Base-by-base conservation (phyloP, 2,888 invertebrate genomes). In the Apamea anceps region DNA sequence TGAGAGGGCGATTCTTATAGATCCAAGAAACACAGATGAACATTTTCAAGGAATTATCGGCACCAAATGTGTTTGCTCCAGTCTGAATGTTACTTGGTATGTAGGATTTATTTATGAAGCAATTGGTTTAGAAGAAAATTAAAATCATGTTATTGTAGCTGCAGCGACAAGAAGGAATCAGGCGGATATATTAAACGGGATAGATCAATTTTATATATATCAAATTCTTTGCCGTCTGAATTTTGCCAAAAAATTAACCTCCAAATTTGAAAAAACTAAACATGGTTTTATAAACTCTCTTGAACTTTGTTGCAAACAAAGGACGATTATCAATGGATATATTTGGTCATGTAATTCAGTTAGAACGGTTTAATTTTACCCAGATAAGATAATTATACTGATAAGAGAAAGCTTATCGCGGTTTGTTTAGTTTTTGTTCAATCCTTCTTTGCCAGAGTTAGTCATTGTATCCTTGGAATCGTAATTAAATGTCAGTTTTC, bases 381-480 rank as follows among this genome's bases (percentile, higher is more conserved):
- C 82, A 92, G 96, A 96, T 96, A 95, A 96, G 96, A 96, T 95
- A 95, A 67, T 72, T 72, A 90, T 90, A 88, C 89, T 85, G 93
- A 95, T 95, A 94, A 91, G 88, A 85, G 86, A 85, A 86, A 88
- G 89, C 89, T 91, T 92, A 94, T 93, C 92, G 87, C 76, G 74
- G 88, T 87, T 88, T 87, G 90, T 91, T 90, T 88, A 85, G 89
- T 87, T 91, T 91, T 87, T 88, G 88, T 82, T 90, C 79, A 85
- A 89, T 87, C 85, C 84, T 72, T 81, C 67, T 84, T 75, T 72
- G 67, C 65, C 73, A 66, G 72, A 75, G 72, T 87, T 81, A 82
- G 86, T 83, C 80, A 85, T 83, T 78, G 67, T 87, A 88, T 87
- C 88, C 85, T 86, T 87, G 82, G 82, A 74, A 83, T 77, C 63